These are phyloP conservation scores for Tetramorium alpestre DNA, from an alignment of 1,140 invertebrate genomes.

Conservation along the genomic window DNA sequence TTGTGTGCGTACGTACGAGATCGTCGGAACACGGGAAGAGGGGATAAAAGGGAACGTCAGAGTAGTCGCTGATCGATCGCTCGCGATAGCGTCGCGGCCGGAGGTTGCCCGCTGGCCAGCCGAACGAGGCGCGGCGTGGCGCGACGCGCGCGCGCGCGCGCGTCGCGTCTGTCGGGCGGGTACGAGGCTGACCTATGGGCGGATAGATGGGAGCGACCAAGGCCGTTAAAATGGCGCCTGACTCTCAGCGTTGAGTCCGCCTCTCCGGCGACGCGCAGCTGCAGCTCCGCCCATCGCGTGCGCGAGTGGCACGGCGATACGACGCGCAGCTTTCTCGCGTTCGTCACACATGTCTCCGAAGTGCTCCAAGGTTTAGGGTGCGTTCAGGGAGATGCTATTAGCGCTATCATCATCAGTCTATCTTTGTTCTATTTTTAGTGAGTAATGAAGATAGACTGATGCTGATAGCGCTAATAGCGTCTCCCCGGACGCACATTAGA, in stretches of 20 bases:
- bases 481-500: neutral
- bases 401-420: too few species aligned
- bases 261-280: conserved; percentile 57
- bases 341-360: neutral
- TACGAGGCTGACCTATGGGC: conserved; percentile 62
- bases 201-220: conserved; percentile 17
- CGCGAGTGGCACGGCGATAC: conserved; percentile 12
- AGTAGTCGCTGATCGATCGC: conserved; percentile 65
- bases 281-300: conserved; percentile 54
- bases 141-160: conserved; percentile 27
- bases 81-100: conserved; percentile 45
- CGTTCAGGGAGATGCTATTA: too few species aligned
- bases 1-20: neutral
- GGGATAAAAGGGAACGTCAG: conserved; percentile 8
- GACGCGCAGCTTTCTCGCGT: neutral
- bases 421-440: too few species aligned
- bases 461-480: too few species aligned
- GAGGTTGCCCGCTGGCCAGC: conserved; percentile 12
- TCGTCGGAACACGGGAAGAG: neutral
- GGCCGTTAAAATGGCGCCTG: conserved; percentile 66
- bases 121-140: conserved; percentile 14
- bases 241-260: conserved; percentile 19
- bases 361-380: too few species aligned
- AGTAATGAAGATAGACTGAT: too few species aligned
- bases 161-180: conserved; percentile 43